Evolutionary conservation across 1,140 invertebrate species (phyloP).

Genomic region (Drosophila ohnishii): DNA sequence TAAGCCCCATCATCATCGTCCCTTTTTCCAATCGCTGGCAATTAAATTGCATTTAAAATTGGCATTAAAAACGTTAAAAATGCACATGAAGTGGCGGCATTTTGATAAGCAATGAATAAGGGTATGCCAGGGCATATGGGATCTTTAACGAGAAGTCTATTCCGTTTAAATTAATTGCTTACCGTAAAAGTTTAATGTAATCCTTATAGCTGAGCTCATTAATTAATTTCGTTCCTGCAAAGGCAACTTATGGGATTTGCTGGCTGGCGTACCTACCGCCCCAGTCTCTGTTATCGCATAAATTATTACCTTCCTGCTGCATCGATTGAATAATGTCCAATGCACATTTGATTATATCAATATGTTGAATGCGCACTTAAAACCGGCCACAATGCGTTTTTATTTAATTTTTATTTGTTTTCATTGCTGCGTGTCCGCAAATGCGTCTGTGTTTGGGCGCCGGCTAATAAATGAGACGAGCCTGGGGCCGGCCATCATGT

Average conservation of each 20-base stretch:
- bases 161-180: background rate
- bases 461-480: slow-evolving; percentile 48
- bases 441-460: slow-evolving; percentile 20
- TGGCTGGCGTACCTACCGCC: slow-evolving; percentile 4
- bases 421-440: slow-evolving; percentile 19
- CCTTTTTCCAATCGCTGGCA: slow-evolving; percentile 38
- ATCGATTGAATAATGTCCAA: slow-evolving; percentile 45
- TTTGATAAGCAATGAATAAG: slow-evolving; percentile 40
- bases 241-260: slow-evolving; percentile 4
- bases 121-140: slow-evolving; percentile 15
- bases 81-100: slow-evolving; percentile 27
- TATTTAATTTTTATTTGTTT: slow-evolving; percentile 51
- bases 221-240: background rate
- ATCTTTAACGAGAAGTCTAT: background rate
- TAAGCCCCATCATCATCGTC: slow-evolving; percentile 56
- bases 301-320: slow-evolving; percentile 45
- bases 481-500: slow-evolving; percentile 22
- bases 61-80: slow-evolving; percentile 63
- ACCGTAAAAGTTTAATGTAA: background rate
- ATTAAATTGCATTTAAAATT: slow-evolving; percentile 75
- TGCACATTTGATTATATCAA: slow-evolving; percentile 57
- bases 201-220: background rate
- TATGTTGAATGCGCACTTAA: slow-evolving; percentile 44
- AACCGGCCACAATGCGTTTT: slow-evolving; percentile 45
- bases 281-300: slow-evolving; percentile 39